A percentile compares a stretch with the other conserved stretches of the same genome.
phyloP scores from a whole-genome alignment of 2,113 vertebrate genomes.

The Muscicapa adusta region DNA sequence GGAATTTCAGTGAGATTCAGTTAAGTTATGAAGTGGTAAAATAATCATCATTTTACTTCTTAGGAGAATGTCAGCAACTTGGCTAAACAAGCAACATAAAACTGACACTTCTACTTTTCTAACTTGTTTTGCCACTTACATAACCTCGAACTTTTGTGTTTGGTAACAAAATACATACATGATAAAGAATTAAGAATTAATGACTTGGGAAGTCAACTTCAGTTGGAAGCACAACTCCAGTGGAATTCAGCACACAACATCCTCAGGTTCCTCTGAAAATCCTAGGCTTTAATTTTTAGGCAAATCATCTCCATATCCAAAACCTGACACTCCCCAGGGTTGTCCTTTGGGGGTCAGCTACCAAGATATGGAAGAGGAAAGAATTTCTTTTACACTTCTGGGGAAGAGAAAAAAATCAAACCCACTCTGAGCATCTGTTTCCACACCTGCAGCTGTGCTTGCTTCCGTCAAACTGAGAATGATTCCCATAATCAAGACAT shows the following conservation, averaged over 20 bases:
- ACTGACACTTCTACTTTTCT: background rate
- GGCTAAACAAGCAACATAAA: background rate
- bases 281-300: background rate
- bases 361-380: background rate
- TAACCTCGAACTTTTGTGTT: background rate
- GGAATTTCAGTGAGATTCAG: background rate
- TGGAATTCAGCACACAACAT: background rate
- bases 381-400: background rate
- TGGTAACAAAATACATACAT: background rate
- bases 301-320: background rate
- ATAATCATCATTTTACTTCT: background rate
- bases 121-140: background rate
- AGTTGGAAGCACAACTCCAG: background rate
- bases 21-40: background rate
- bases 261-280: background rate
- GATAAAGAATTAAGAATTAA: background rate
- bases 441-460: background rate
- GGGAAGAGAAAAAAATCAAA: background rate
- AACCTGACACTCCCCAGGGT: no score
- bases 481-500: background rate
- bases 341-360: background rate
- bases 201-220: background rate
- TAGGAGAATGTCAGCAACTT: background rate
- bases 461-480: background rate
- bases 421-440: background rate